phyloP scores from a whole-genome alignment of 2,113 vertebrate species.

The Rhinogobius similis region DNA sequence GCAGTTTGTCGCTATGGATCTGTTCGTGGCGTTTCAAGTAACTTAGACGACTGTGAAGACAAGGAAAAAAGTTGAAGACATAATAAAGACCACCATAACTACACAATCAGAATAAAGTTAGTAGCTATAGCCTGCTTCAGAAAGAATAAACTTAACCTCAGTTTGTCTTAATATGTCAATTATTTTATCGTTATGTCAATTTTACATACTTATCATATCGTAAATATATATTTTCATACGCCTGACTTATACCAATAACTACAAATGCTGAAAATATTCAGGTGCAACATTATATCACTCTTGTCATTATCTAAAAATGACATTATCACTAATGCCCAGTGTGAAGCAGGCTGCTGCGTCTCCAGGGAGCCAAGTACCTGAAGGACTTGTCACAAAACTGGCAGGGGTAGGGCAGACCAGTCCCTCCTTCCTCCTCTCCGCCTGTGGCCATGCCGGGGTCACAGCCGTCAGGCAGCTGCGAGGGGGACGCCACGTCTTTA shows the following conservation, averaged over 20 bases:
- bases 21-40: slow-evolving; percentile 99
- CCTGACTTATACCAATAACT: too few species aligned
- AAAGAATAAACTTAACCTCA: background rate
- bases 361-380: slow-evolving; percentile 69
- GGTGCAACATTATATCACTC: background rate
- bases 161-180: background rate
- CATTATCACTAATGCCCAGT: background rate
- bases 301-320: slow-evolving; percentile 16
- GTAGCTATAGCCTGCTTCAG: too few species aligned
- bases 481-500: slow-evolving; percentile 98
- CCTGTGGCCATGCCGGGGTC: slow-evolving; percentile 94
- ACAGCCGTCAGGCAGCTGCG: slow-evolving; percentile 96
- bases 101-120: background rate
- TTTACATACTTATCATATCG: background rate
- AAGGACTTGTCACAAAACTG: slow-evolving; percentile 99
- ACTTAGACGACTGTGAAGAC: slow-evolving; percentile 83
- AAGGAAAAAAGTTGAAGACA: background rate
- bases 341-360: slow-evolving; percentile 1
- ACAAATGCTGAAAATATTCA: too few species aligned
- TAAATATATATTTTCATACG: too few species aligned
- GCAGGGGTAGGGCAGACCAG: slow-evolving; percentile 97
- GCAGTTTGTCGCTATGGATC: slow-evolving; percentile 99
- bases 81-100: background rate
- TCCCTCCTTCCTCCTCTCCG: slow-evolving; percentile 95
- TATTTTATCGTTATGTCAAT: background rate